Conservation (phyloP, 2,888 invertebrate species). For the Heliconius sara region DNA sequence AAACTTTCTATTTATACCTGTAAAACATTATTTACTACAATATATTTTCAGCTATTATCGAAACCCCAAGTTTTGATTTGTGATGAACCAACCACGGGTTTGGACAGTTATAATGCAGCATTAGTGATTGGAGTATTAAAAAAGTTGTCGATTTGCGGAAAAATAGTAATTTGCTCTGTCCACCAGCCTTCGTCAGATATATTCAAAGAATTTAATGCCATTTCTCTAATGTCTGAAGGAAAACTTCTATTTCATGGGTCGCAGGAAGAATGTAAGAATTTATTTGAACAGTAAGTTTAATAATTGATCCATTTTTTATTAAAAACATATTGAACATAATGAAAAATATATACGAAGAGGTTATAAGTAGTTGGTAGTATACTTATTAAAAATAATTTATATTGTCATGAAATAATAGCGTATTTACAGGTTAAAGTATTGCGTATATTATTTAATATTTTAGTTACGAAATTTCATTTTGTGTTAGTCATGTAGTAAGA, state of each 20-base stretch:
- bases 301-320: too few relatives aligned
- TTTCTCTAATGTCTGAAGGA: slow-evolving; percentile 91
- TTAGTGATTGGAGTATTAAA: slow-evolving; percentile 89
- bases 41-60: slow-evolving; percentile 86
- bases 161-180: slow-evolving; percentile 92
- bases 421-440: too few relatives aligned
- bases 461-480: too few relatives aligned
- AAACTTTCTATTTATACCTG: background rate
- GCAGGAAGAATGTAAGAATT: slow-evolving; percentile 84
- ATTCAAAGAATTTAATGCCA: slow-evolving; percentile 90
- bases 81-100: slow-evolving; percentile 96
- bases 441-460: too few relatives aligned
- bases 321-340: too few relatives aligned
- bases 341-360: too few relatives aligned
- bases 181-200: slow-evolving; percentile 95
- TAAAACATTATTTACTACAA: background rate
- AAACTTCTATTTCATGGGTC: slow-evolving; percentile 90
- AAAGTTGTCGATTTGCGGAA: slow-evolving; percentile 85
- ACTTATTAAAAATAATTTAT: too few relatives aligned
- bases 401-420: too few relatives aligned
- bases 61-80: slow-evolving; percentile 94
- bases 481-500: too few relatives aligned
- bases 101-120: slow-evolving; percentile 94
- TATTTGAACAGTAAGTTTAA: slow-evolving; percentile 85
- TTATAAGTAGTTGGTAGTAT: too few relatives aligned